Conservation (phyloP, 2,113 vertebrate genomes). For the Scomber colias region DNA sequence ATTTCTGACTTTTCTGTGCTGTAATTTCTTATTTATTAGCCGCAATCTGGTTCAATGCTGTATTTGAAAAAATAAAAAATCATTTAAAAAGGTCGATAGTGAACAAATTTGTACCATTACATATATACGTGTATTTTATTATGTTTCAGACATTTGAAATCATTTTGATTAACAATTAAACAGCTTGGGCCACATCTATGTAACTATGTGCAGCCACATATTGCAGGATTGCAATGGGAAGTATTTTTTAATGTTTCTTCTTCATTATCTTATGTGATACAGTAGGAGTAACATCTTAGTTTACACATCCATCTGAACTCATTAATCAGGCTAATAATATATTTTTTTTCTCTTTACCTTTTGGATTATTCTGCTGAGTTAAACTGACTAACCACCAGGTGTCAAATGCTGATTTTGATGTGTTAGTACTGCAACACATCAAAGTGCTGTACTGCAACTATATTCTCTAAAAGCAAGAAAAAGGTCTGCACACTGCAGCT, state of each 20-base stretch:
- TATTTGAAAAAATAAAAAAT: neutral
- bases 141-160: neutral
- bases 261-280: neutral
- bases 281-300: neutral
- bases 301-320: neutral
- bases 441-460: no score
- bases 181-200: no score
- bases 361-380: neutral
- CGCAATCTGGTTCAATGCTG: no score
- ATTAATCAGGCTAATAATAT: neutral
- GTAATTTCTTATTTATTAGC: neutral
- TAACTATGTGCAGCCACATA: no score
- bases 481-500: no score
- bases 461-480: no score
- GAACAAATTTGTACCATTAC: neutral
- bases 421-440: no score
- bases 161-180: neutral
- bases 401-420: neutral
- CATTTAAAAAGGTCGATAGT: neutral
- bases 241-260: neutral
- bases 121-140: neutral
- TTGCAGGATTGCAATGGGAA: no score
- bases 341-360: no score
- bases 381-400: conserved; percentile 1
- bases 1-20: neutral